Conservation (phyloP, 2,888 invertebrate species). For the Ctena decussata region DNA sequence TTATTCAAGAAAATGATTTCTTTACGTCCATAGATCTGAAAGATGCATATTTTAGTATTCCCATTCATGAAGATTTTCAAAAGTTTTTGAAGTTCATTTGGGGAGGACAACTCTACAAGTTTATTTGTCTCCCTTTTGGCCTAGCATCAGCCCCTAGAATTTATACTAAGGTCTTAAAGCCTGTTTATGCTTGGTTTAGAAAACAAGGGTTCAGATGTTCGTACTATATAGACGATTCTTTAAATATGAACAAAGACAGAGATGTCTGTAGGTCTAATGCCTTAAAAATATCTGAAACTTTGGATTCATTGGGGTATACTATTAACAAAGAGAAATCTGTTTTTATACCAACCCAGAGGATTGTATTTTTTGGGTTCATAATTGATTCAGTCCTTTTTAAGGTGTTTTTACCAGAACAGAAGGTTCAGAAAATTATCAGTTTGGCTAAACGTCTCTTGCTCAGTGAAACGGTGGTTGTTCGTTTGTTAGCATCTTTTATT, state of each 20-base stretch:
- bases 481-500: conserved; percentile 38
- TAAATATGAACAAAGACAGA: conserved; percentile 32
- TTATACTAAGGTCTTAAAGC: conserved; percentile 57
- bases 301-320: conserved; percentile 36
- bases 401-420: conserved; percentile 42
- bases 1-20: conserved; percentile 36
- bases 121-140: conserved; percentile 42
- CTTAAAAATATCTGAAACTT: conserved; percentile 8
- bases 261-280: conserved; percentile 23
- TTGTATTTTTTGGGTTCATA: conserved; percentile 41
- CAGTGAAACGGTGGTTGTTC: neutral
- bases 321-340: conserved; percentile 46
- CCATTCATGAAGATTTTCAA: conserved; percentile 24
- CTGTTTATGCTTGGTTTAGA: conserved; percentile 49
- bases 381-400: too few relatives aligned
- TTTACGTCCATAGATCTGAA: conserved; percentile 34
- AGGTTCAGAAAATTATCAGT: conserved; percentile 27
- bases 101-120: conserved; percentile 27
- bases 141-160: conserved; percentile 39
- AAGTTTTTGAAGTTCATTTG: conserved; percentile 33
- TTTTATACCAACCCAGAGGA: conserved; percentile 28
- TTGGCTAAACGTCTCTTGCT: conserved; percentile 1
- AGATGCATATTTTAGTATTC: conserved; percentile 12
- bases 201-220: conserved; percentile 34
- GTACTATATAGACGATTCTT: conserved; percentile 60